Evolutionary conservation across 1,140 invertebrate species (phyloP).

Genomic region (Papilio glaucus): DNA sequence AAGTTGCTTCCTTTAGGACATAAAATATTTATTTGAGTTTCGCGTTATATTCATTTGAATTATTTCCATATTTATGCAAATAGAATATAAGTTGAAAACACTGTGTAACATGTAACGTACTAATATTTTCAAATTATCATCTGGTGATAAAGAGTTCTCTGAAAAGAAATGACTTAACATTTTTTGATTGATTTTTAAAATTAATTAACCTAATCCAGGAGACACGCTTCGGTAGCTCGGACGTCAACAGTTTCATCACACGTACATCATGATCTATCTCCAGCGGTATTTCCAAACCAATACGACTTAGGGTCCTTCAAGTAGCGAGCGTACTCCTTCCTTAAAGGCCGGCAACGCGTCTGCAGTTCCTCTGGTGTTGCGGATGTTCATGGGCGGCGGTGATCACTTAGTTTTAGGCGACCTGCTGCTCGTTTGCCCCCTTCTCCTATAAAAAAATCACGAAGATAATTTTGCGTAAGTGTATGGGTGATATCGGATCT

Average conservation of each 20-base stretch:
- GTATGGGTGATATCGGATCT: no score
- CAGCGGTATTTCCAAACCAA: no score
- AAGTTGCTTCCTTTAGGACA: constrained; percentile 9
- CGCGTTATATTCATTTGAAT: background rate
- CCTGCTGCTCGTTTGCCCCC: no score
- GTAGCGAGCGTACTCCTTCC: no score
- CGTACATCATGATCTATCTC: background rate
- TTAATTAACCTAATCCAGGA: background rate
- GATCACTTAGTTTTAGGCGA: no score
- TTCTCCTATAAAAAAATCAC: no score
- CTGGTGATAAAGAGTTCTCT: background rate
- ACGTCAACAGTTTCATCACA: background rate
- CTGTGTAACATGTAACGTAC: background rate
- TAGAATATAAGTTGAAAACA: background rate
- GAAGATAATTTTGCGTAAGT: no score
- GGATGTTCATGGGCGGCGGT: no score
- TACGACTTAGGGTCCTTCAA: no score
- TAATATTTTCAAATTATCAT: background rate
- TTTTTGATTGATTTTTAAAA: background rate
- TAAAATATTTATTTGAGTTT: no score
- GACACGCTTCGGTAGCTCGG: background rate
- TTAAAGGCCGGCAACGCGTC: no score
- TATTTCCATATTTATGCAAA: constrained; percentile 3
- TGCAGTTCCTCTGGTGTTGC: no score
- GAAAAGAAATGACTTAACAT: background rate